Evolutionary conservation across 2,888 invertebrate genomes (phyloP), one percentile per base, ranked within the genome.

Genomic region (Xestia ashworthii): DNA sequence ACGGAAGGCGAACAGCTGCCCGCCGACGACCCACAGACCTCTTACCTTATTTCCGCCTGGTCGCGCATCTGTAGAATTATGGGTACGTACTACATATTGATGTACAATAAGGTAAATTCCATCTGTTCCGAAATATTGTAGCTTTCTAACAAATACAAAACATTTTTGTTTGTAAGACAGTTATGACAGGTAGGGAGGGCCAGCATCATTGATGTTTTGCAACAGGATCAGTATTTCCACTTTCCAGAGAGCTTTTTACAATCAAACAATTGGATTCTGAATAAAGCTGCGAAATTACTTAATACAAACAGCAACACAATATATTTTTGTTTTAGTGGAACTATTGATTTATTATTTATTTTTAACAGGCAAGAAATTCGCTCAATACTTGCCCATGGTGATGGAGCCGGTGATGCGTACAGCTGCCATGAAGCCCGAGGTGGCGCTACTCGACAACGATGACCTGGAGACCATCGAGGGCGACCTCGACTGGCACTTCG

Each of bases 1-100:
- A 98, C 98, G 12, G 98, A 98, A 90, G 98, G 98, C 84, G 98
- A 98, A 41, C 98, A 98, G 90, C 95, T 99, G 84, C 98, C 99
- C 0, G 99, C 99, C 82, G 99, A 99, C 92, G 99, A 99, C 95
- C 99, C 99, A 3, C 99, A 99, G 95, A 98, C 99, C 44, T 99
- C 99, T 19, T 99, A 99, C 95, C 98, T 99, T 94, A 99, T 99
- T 88, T 99, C 99, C 0, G 99, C 99, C 1, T 99, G 99, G 99
- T 99, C 99, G 0, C 98, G 99, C 87, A 99, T 99, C 95, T 99
- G 99, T 96, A 99, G 99, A 95, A 98, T 99, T 90, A 97, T 99
- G 94, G 96, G 97, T 97, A 90, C 85, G 84, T 69, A 48, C 5
- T 38, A 11, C 16, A 11, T 16, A 9, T 22, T 38, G 14, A 5